These are phyloP conservation scores for Uloborus diversus DNA, from an alignment of 1,140 invertebrate species.

Conservation along the genomic window DNA sequence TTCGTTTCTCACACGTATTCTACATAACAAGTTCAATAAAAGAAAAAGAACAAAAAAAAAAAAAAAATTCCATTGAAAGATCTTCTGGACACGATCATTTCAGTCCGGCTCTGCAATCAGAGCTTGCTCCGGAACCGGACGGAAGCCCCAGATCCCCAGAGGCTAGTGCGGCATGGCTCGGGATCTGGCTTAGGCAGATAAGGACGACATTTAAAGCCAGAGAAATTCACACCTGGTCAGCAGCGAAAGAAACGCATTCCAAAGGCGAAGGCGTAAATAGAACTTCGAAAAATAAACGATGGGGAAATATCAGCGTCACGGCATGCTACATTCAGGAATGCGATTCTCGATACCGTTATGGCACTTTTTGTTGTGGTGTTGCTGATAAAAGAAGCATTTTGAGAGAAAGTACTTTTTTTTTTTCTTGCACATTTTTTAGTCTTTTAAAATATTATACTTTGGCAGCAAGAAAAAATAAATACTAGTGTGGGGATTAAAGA, in stretches of 20 bases:
- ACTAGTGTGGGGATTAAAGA: slow-evolving; percentile 11
- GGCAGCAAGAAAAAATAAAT: background rate
- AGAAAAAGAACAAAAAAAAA: too few relatives aligned
- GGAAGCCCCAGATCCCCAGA: background rate
- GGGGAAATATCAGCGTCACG: slow-evolving; percentile 28
- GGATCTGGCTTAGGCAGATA: slow-evolving; percentile 20
- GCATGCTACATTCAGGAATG: slow-evolving; percentile 18
- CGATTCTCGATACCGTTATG: slow-evolving; percentile 14
- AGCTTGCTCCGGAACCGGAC: background rate
- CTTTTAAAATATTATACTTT: background rate
- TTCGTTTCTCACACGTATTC: too few relatives aligned
- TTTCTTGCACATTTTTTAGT: background rate
- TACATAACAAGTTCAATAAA: too few relatives aligned
- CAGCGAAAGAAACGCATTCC: background rate
- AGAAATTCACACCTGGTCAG: slow-evolving; percentile 5
- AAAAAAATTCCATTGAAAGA: too few relatives aligned
- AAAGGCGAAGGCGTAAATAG: background rate
- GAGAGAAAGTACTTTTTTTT: slow-evolving; percentile 4
- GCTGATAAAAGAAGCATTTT: slow-evolving; percentile 23
- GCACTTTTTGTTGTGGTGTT: slow-evolving; percentile 14
- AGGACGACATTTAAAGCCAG: slow-evolving; percentile 1
- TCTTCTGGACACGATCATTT: background rate
- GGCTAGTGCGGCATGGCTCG: background rate
- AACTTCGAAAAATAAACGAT: background rate
- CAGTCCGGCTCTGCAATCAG: background rate